Conservation (phyloP, 2,797 vertebrate species). For the Clamator glandarius region DNA sequence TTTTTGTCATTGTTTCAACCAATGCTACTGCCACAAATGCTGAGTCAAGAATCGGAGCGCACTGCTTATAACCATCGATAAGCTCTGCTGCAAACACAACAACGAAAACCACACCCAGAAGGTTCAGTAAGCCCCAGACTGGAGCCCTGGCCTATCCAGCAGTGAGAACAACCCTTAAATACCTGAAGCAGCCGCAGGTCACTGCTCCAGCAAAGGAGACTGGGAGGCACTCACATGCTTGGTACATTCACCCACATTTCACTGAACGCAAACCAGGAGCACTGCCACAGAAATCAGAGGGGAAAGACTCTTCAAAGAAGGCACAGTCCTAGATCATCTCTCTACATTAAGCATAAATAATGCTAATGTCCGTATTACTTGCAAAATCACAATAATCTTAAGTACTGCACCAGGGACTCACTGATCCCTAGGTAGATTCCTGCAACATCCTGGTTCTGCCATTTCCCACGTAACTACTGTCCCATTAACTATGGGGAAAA, state of each 20-base stretch:
- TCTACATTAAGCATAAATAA: not conserved
- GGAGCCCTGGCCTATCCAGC: not conserved
- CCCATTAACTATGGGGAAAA: not conserved
- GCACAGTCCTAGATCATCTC: not conserved
- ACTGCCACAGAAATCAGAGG: not conserved
- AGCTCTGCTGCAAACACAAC: not conserved
- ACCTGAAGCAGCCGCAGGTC: not conserved
- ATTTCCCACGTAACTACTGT: not conserved
- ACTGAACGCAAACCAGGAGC: not conserved
- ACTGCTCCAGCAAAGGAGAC: not conserved
- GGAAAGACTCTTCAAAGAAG: not conserved
- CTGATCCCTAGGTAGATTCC: not conserved
- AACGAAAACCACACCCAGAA: not conserved
- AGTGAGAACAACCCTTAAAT: not conserved
- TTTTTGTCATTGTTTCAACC: not conserved
- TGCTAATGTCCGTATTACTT: not conserved
- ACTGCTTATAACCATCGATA: not conserved
- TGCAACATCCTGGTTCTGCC: not conserved
- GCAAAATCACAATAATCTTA: not conserved
- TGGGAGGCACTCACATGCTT: fast-evolving
- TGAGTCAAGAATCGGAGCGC: not conserved
- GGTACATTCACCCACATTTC: not conserved
- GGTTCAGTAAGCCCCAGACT: not conserved
- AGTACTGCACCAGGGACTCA: not conserved
- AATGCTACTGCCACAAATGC: not conserved